phyloP scores from a whole-genome alignment of 2,888 invertebrate genomes.

The Drosophila heteroneura region DNA sequence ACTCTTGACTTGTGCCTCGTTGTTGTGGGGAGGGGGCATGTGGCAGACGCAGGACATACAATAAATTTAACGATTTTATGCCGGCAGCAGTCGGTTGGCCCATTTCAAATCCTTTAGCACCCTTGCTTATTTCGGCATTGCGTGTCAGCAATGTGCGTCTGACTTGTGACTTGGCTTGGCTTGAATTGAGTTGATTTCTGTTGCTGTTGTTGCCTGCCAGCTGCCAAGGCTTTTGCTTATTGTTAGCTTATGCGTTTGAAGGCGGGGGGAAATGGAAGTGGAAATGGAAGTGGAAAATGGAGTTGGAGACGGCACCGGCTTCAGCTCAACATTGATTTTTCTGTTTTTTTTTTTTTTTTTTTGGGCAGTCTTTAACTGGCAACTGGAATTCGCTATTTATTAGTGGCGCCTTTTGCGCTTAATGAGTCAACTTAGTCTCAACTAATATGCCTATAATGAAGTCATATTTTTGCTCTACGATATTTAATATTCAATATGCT shows the following conservation, averaged over 20 bases:
- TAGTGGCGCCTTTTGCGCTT: slow-evolving; percentile 33
- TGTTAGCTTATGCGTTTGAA: slow-evolving; percentile 34
- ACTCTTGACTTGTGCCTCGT: slow-evolving; percentile 29
- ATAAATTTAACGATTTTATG: slow-evolving; percentile 79
- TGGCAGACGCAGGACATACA: slow-evolving; percentile 29
- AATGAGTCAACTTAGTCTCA: slow-evolving; percentile 34
- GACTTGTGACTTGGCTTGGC: slow-evolving; percentile 5
- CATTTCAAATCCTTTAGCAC: slow-evolving; percentile 70
- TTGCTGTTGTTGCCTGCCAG: slow-evolving; percentile 31
- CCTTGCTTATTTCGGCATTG: slow-evolving; percentile 47
- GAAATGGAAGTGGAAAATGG: slow-evolving; percentile 21
- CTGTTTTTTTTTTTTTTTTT: background rate
- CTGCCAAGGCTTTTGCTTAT: slow-evolving; percentile 57
- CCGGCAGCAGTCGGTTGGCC: slow-evolving; percentile 51
- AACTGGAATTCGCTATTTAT: slow-evolving; percentile 42
- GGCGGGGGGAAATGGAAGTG: slow-evolving; percentile 1
- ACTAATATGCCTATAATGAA: slow-evolving; percentile 48
- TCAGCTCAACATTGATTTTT: slow-evolving; percentile 65
- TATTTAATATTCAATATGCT: background rate
- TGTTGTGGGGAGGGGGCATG: background rate
- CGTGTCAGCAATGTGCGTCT: slow-evolving; percentile 63
- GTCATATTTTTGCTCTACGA: slow-evolving; percentile 17
- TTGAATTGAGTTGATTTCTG: slow-evolving; percentile 21
- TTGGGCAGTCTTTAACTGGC: slow-evolving; percentile 18
- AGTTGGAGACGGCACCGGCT: slow-evolving; percentile 18